phyloP scores from a whole-genome alignment of 2,797 vertebrate genomes.

The Darevskia mixta region DNA sequence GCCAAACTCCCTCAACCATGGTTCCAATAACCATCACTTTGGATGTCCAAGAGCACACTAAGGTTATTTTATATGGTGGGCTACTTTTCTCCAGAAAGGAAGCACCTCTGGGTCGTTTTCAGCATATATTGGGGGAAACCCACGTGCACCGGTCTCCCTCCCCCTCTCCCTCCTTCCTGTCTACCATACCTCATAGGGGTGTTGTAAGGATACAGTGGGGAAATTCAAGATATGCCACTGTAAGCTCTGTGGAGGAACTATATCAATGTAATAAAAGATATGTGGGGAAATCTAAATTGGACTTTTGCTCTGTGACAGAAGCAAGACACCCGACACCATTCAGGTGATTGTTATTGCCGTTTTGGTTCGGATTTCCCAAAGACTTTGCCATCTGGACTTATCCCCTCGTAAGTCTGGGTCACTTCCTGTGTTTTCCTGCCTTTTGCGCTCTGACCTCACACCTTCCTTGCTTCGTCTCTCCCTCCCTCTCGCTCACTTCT shows the following conservation, averaged over 20 bases:
- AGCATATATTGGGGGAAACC: background rate
- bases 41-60: background rate
- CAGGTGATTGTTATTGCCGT: background rate
- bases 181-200: background rate
- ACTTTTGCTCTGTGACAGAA: background rate
- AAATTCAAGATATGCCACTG: background rate
- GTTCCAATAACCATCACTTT: background rate
- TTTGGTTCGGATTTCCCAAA: background rate
- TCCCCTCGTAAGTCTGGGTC: background rate
- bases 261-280: background rate
- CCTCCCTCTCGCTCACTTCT: background rate
- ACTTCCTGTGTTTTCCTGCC: slow-evolving; percentile 26
- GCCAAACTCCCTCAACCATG: background rate
- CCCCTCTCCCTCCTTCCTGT: background rate
- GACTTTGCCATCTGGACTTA: background rate
- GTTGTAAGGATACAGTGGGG: background rate
- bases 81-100: background rate
- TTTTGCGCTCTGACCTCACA: slow-evolving; percentile 19
- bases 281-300: background rate
- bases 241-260: background rate
- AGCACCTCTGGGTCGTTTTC: background rate
- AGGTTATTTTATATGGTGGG: background rate
- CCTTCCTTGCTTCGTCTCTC: slow-evolving; percentile 13
- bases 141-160: background rate
- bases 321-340: background rate